Base-by-base conservation (phyloP, 2,113 vertebrate genomes). In the Donacobius atricapilla region DNA sequence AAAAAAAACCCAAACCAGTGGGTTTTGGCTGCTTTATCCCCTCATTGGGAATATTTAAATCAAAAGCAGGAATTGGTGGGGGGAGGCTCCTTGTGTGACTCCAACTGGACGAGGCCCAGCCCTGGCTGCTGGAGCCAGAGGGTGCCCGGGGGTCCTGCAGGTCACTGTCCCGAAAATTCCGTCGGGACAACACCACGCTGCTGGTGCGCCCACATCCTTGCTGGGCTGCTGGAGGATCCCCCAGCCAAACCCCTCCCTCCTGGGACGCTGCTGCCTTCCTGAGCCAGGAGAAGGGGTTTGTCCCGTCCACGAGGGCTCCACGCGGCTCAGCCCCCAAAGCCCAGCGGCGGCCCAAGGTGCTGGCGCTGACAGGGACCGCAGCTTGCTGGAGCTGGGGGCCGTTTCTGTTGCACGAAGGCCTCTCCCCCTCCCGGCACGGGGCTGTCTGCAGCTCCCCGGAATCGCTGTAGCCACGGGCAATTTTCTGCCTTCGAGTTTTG, bases 31-130 rank as follows among this genome's bases (percentile, higher is more conserved):
- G 91, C 93, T 81, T 90, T 27, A 80, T 78, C 86, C 86, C 58
- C 35, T 86, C 81, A 40, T n/a, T 92, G 39, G 91, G 91, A 87
- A 84, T 44, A 91, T 75, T 96, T 77, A 92, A 95, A 94, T 96
- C 64, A 93, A 83, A 97, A 94, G 77, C 86, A 94, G 89, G 9
- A 78, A 40, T 3, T n/a, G n/a, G n/a, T n/a, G 25, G 18, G 47
- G 80, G 87, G 44, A 89, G 80, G 80, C 69, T 93, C 75, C 64
- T 86, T 83, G 30, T 47, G 84, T 71, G 39, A 17, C 47, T 95
- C 2, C 87, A 72, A 35, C 60, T 61, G 92, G 92, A 24, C 0
- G 1, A 28, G 44, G 48, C 47, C 89, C 93, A 93, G 39, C 40
- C 1, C 4, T 1, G 30, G 23, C 87, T 37, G 48, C 1, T 3